A percentile compares a stretch with the other conserved stretches of the same genome.
Conservation (phyloP, 2,888 invertebrate species). For the Vesta saturnalis region DNA sequence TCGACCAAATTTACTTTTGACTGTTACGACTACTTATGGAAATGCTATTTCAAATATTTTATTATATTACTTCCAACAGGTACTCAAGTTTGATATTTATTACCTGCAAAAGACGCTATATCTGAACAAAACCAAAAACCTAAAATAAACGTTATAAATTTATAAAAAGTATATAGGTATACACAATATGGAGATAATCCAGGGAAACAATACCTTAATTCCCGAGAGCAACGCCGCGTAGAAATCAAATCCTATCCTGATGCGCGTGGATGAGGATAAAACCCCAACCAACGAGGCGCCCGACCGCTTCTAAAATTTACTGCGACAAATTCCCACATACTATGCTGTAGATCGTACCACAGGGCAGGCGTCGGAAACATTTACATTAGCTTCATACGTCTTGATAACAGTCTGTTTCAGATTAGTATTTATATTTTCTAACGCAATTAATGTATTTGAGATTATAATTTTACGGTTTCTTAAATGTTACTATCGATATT, state of each 20-base stretch:
- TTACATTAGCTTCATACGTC: conserved; percentile 29
- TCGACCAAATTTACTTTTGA: too few relatives aligned
- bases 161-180: conserved; percentile 52
- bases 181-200: conserved; percentile 55
- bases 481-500: too few relatives aligned
- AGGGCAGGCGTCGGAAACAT: conserved; percentile 40
- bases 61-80: too few relatives aligned
- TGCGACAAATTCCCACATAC: conserved; percentile 61
- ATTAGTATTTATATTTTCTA: conserved; percentile 12
- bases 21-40: too few relatives aligned
- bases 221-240: conserved; percentile 43
- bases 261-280: conserved; percentile 55
- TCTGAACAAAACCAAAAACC: too few relatives aligned
- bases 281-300: conserved; percentile 46
- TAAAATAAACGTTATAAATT: conserved; percentile 51
- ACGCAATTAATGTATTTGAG: not conserved
- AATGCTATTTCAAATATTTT: too few relatives aligned
- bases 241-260: conserved; percentile 56
- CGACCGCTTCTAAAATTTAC: conserved; percentile 58
- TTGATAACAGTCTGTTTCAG: conserved; percentile 24
- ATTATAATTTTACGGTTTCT: not conserved
- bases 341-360: conserved; percentile 50
- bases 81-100: too few relatives aligned
- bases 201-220: conserved; percentile 60
- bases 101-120: too few relatives aligned